Evolutionary conservation across 2,113 vertebrate genomes (phyloP), one percentile per base, ranked within the genome.

Genomic region (Sorex fumeus): DNA sequence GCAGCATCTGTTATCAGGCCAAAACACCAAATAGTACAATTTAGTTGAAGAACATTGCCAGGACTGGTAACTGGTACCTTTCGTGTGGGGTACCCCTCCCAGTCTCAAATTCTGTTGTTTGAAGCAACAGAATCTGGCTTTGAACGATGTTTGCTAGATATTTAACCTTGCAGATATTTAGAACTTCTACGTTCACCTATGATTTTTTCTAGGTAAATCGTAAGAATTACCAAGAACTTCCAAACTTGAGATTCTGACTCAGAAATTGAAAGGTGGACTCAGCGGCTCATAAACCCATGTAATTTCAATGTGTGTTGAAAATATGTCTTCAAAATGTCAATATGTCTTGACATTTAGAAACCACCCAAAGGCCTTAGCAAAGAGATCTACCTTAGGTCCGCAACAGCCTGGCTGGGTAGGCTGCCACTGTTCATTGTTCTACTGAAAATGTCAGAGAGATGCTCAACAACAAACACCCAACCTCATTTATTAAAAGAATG

Each of bases 401-500:
- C 30, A 32, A 81, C 45, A 69, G 36, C 8, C 25, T 62, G 28
- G 8, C 2, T 75, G 57, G n/a, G 40, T 53, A 4, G 8, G 19
- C 2, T 30, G 6, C 3, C 60, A 10, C 6, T 53, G 23, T 27
- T 36, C n/a, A 43, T 7, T 25, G 11, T 85, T 57, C 62, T 64
- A 34, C 60, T 84, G 69, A n/a, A 85, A 87, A 28, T 2, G 1
- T 30, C 25, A 83, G 23, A 40, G 11, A 67, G 16, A 82, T 60
- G 18, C 84, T 30, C 36, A 87, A 80, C 11, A 72, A 82, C 47
- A 91, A 8, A 67, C 32, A 77, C 53, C 25, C 25, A 78, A 50
- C 30, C 12, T 28, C 13, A 50, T 70, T 95, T 70, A 64, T 43
- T 79, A 76, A 93, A 92, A 71, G 76, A 78, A 78, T 89, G 82